phyloP scores from a whole-genome alignment of 2,797 vertebrate species.

The Girardinus metallicus region DNA sequence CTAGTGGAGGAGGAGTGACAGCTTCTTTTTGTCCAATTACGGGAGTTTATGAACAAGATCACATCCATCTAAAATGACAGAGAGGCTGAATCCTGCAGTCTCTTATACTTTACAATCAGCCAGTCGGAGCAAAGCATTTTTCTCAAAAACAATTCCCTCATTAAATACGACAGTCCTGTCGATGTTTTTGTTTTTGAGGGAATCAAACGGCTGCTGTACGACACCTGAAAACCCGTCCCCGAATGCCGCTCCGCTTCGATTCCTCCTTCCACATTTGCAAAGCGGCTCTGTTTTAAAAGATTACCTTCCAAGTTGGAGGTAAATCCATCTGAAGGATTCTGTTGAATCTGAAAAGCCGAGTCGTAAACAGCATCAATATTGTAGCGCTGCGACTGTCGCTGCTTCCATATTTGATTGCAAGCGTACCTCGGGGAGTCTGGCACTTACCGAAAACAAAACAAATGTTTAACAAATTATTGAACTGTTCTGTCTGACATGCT shows the following conservation, averaged over 20 bases:
- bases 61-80: slow-evolving; percentile 17
- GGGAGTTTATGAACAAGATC: slow-evolving; percentile 14
- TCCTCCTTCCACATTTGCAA: slow-evolving; percentile 20
- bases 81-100: neutral
- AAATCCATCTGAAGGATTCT: slow-evolving; percentile 33
- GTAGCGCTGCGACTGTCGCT: slow-evolving; percentile 25
- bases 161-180: neutral
- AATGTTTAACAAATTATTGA: slow-evolving; percentile 51
- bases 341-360: slow-evolving; percentile 32
- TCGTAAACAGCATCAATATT: slow-evolving; percentile 52
- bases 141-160: slow-evolving; percentile 2
- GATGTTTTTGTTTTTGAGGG: neutral
- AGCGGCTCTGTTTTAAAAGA: slow-evolving; percentile 27
- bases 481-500: slow-evolving; percentile 21
- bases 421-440: slow-evolving; percentile 47
- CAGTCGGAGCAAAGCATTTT: slow-evolving; percentile 12
- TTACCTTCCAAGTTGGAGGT: slow-evolving; percentile 21
- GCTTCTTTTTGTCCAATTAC: slow-evolving; percentile 21
- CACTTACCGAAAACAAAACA: slow-evolving; percentile 56
- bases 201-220: neutral
- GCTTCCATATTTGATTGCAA: slow-evolving; percentile 56
- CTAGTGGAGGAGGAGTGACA: neutral
- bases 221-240: neutral
- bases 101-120: slow-evolving; percentile 8
- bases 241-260: neutral